Base-by-base conservation (phyloP, 2,797 vertebrate species). In the Acanthurus lineatus region DNA sequence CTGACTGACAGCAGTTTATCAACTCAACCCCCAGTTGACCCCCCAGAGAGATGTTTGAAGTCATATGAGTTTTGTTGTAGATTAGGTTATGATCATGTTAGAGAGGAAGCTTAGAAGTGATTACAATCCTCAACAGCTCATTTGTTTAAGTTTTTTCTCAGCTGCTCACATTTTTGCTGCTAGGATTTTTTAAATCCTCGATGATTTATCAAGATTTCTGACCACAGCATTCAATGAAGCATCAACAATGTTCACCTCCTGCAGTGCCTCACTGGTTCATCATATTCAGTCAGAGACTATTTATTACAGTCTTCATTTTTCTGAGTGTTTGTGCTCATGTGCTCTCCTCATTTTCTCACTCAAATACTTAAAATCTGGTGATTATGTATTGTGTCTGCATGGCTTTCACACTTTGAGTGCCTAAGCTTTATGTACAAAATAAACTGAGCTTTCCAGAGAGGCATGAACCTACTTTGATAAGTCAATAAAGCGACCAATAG, bases 81-180 rank as follows among this genome's bases (percentile, higher is more conserved):
- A 35, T 35, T 35, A 35, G 32, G 32, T 35, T 35, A 35, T 7
- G 7, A 6, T 35, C 51, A 66, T 48, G 52, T 38, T 28, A 11
- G 19, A 70, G 65, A 64, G 53, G 22, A 76, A 47, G 62, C 58
- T 64, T 59, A 78, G 67, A 49, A 51, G 73, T 44, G 52, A 85
- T 90, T 88, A 81, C 20, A 61, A 19, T 20, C 56, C 88, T 91
- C 86, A 94, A 64, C 56, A n/a, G 48, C 3, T 53, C 76, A 67
- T 89, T 92, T 93, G 86, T 92, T 62, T 15, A 2, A 57, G 62
- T 11, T 42, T 81, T 86, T 84, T 64, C 69, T 44, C 65, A 68
- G 70, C 66, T 35, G 62, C 77, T 89, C 84, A 81, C 85, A 57
- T 84, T 79, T 80, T 88, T 54, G 58, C 69, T 78, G 25, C 52